phyloP scores from a whole-genome alignment of 2,797 vertebrate species.

The Mus minutoides region DNA sequence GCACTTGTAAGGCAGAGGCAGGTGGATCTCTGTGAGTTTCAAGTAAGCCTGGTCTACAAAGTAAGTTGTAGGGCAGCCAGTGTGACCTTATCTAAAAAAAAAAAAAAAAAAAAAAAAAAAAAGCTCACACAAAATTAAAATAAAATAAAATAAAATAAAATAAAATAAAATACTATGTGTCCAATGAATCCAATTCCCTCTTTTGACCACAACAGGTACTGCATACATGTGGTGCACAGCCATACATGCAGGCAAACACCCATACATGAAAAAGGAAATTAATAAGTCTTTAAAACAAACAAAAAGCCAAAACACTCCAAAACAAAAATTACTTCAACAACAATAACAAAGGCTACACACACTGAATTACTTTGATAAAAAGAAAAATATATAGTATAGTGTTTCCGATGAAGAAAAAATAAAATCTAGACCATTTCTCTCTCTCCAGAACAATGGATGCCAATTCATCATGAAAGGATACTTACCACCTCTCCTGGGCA shows the following conservation, averaged over 20 bases:
- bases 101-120: no score
- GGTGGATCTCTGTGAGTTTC: not conserved
- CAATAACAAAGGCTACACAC: not conserved
- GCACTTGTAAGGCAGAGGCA: not conserved
- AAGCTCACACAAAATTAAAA: no score
- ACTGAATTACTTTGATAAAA: constrained; percentile 36
- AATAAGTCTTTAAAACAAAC: not conserved
- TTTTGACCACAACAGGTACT: not conserved
- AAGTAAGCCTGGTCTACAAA: not conserved
- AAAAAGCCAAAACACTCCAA: not conserved
- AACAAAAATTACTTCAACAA: not conserved
- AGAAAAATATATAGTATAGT: not conserved
- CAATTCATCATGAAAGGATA: constrained; percentile 23
- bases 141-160: not conserved
- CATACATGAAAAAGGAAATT: not conserved
- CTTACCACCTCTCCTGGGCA: no score
- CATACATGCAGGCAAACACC: not conserved
- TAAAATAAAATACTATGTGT: not conserved
- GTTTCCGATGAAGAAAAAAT: constrained; percentile 46
- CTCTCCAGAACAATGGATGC: constrained; percentile 33
- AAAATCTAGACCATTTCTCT: constrained; percentile 46
- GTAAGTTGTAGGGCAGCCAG: not conserved
- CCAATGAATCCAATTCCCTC: not conserved
- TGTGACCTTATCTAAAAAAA: not conserved
- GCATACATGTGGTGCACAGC: not conserved